phyloP scores from a whole-genome alignment of 2,797 vertebrate species.

The Euphonia xanthogaster region DNA sequence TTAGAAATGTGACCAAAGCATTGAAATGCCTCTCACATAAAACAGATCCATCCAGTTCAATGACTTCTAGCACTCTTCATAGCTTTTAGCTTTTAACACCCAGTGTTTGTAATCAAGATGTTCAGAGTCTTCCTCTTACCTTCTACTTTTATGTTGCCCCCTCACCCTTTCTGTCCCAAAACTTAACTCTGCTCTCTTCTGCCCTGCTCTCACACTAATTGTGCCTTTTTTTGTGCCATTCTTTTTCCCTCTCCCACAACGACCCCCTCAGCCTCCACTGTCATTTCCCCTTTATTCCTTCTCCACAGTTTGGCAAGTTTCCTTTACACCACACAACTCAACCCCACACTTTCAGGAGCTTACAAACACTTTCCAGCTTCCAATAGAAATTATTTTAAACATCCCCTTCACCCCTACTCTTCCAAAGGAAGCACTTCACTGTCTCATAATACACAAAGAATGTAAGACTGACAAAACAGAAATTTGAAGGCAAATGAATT shows the following conservation, averaged over 20 bases:
- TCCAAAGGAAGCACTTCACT: background rate
- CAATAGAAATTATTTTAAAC: background rate
- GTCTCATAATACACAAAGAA: background rate
- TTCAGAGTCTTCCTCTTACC: background rate
- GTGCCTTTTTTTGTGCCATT: background rate
- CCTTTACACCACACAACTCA: background rate
- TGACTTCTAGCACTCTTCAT: background rate
- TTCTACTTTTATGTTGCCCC: background rate
- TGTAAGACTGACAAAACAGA: accelerated
- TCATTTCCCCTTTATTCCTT: background rate
- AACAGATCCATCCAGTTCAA: background rate
- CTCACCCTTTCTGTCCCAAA: background rate
- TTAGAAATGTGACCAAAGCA: background rate
- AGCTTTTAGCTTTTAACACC: accelerated
- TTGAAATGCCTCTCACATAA: background rate
- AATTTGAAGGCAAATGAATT: background rate
- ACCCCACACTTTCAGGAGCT: background rate
- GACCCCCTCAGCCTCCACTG: background rate
- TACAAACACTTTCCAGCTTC: background rate
- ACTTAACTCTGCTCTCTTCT: background rate
- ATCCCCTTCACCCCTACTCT: background rate
- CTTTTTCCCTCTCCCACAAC: background rate
- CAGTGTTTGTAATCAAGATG: background rate
- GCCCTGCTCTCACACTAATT: background rate
- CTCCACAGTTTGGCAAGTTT: background rate